Evolutionary conservation across 2,888 invertebrate species (phyloP).

Genomic region (Nineta flava): DNA sequence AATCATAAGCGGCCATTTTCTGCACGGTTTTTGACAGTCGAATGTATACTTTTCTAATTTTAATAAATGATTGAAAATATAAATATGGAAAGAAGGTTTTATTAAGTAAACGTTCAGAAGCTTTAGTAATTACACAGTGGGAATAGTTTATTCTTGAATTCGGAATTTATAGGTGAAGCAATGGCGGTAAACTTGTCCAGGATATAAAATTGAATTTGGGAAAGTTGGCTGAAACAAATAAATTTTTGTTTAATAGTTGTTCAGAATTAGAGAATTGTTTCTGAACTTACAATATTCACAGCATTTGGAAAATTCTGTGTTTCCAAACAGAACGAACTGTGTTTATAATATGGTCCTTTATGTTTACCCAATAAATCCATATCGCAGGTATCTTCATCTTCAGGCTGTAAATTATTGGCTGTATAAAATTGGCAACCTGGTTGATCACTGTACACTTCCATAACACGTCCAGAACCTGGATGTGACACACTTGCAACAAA

Average conservation of each 20-base stretch:
- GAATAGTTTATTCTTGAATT: too few species aligned
- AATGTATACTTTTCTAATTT: too few species aligned
- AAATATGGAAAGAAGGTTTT: too few species aligned
- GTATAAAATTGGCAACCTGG: conserved; percentile 89
- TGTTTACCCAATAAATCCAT: conserved; percentile 39
- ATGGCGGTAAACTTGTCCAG: conserved; percentile 56
- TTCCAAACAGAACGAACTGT: conserved; percentile 75
- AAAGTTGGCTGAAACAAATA: conserved; percentile 47
- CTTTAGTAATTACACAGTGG: too few species aligned
- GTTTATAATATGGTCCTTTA: conserved; percentile 50
- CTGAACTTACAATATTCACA: conserved; percentile 55
- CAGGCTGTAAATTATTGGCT: conserved; percentile 53
- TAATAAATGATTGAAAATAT: too few species aligned
- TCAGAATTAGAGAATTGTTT: neutral
- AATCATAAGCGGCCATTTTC: too few species aligned
- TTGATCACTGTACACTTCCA: conserved; percentile 73
- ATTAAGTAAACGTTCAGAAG: too few species aligned
- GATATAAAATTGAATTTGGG: conserved; percentile 54
- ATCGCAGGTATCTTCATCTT: conserved; percentile 6
- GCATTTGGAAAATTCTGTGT: conserved; percentile 90
- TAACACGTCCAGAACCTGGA: conserved; percentile 48
- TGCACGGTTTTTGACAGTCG: too few species aligned
- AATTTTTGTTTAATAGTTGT: conserved; percentile 1
- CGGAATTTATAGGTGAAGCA: too few species aligned
- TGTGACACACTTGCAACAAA: conserved; percentile 51